Evolutionary conservation across 1,140 invertebrate species (phyloP).

Genomic region (Trinorchestia longiramus): DNA sequence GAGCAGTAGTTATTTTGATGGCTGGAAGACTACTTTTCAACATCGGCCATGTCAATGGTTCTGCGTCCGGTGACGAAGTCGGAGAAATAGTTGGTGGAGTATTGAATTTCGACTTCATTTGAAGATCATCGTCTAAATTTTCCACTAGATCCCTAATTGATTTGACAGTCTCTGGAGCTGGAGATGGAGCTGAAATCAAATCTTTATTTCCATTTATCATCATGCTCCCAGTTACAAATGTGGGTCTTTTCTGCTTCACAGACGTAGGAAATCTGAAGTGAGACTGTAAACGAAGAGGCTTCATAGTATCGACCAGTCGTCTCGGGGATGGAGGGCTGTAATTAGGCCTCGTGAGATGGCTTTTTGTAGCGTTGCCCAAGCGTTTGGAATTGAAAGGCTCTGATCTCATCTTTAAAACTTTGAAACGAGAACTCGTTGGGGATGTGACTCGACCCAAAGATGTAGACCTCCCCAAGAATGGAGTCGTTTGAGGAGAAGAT

Average conservation of each 20-base stretch:
- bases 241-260: neutral
- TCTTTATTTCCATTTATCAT: neutral
- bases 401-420: neutral
- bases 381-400: neutral
- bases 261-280: neutral
- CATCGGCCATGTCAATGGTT: neutral
- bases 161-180: neutral
- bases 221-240: neutral
- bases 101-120: neutral
- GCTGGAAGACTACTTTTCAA: neutral
- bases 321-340: neutral
- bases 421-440: neutral
- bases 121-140: neutral
- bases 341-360: neutral
- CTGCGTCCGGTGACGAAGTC: neutral
- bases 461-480: neutral
- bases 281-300: neutral
- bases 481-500: neutral
- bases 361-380: neutral
- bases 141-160: neutral
- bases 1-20: neutral
- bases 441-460: neutral
- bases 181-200: neutral
- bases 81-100: conserved; percentile 17
- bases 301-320: neutral